Evolutionary conservation across 2,888 invertebrate species (phyloP), one percentile per base, ranked within the genome.

Genomic region (Ophonus ardosiacus): DNA sequence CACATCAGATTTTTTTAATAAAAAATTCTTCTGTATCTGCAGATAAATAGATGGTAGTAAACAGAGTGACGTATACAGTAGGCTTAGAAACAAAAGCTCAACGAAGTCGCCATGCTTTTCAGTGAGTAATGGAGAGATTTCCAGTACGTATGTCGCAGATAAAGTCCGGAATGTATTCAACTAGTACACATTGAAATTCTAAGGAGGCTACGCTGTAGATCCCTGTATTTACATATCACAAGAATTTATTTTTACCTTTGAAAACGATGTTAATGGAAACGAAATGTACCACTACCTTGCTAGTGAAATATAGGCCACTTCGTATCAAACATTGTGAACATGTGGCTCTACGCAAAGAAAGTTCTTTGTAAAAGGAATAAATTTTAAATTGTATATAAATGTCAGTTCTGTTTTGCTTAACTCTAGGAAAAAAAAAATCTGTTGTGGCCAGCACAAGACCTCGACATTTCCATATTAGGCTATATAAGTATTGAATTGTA

Each of bases 201-300:
- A 68, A 65, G 56, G 15, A 81, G 56, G 56, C 15, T 17, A 0
- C 15, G 24, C 10, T 40, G 17, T 17, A 71, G 51, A 81, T 51
- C 51, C 71, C 71, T 15, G 21, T 7, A 81, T 71, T 81, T 81
- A 68, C 81, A 81, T 81, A 81, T 81, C 81, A 81, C 81, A 81
- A 31, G 81, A 68, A 68, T 81, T 81, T 81, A 81, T 81, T 81
- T 81, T 56, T 68, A 56, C 68, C 18, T 51, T 21, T 68, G 71
- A 31, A 81, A 81, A 81, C 56, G 31, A 81, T 71, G 81, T 71
- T 81, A 81, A 81, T 81, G 81, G 81, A 81, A 81, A 71, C 51
- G 56, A 56, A 81, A 56, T 51, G 56, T 78, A 57, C 78, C 1
- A 15, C 13, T 5, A 21, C 21, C 8, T 57, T 18, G n/a, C 21